A percentile compares a stretch with the other conserved stretches of the same genome.
phyloP scores from a whole-genome alignment of 2,888 invertebrate genomes.

The Lycaena phlaeas region DNA sequence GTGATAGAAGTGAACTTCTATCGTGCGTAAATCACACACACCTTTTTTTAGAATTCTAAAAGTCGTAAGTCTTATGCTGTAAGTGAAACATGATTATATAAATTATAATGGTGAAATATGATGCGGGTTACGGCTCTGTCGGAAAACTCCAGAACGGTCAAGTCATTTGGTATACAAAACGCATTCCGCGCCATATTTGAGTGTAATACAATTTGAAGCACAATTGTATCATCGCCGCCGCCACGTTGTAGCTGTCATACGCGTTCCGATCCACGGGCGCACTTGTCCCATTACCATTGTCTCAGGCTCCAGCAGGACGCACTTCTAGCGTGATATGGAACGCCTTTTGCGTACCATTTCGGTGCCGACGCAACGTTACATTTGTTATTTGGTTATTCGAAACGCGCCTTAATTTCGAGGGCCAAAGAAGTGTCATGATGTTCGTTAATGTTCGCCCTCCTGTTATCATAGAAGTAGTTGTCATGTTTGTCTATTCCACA shows the following conservation, averaged over 20 bases:
- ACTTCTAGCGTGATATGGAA: conserved; percentile 50
- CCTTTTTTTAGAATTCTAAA: too few species aligned
- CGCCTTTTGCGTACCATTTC: conserved; percentile 38
- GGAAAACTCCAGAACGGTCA: not conserved
- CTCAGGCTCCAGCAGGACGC: conserved; percentile 36
- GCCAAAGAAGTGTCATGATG: not conserved
- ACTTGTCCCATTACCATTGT: conserved; percentile 60
- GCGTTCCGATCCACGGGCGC: conserved; percentile 40
- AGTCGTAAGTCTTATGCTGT: too few species aligned
- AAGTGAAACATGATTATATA: too few species aligned
- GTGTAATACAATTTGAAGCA: not conserved
- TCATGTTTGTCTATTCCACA: not conserved
- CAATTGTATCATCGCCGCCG: conserved; percentile 22
- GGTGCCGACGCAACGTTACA: not conserved
- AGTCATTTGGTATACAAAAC: not conserved
- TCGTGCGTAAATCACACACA: too few species aligned
- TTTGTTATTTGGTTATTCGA: not conserved
- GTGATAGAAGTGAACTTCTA: too few species aligned
- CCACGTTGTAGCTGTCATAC: conserved; percentile 49
- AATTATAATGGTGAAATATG: too few species aligned
- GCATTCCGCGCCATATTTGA: not conserved
- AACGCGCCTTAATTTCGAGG: not conserved
- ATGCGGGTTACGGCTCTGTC: too few species aligned
- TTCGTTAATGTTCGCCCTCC: not conserved
- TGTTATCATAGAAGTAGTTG: not conserved